phyloP scores from a whole-genome alignment of 2,888 invertebrate genomes.

The Gari tellinella region DNA sequence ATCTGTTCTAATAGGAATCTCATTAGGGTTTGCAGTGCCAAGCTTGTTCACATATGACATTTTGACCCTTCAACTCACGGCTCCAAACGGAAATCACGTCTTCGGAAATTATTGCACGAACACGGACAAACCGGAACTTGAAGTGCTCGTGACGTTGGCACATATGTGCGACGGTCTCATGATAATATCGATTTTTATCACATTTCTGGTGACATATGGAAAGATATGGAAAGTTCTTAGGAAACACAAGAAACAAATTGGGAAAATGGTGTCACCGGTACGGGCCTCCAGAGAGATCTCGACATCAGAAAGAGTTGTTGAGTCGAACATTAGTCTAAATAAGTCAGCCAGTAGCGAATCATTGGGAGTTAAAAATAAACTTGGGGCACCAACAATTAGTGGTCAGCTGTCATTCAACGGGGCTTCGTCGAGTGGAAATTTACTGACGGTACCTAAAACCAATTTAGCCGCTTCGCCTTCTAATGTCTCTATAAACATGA shows the following conservation, averaged over 20 bases:
- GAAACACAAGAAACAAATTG: constrained; percentile 18
- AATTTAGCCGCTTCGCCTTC: no score
- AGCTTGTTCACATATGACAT: constrained; percentile 35
- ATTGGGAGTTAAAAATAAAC: no score
- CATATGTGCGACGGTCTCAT: constrained; percentile 22
- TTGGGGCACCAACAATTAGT: no score
- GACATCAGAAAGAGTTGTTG: no score
- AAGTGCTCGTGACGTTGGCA: constrained; percentile 14
- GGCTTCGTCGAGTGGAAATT: no score
- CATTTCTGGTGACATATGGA: constrained; percentile 40
- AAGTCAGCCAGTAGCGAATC: no score
- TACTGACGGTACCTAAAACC: no score
- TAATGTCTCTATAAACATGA: no score
- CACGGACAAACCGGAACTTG: constrained; percentile 23
- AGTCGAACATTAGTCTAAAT: no score
- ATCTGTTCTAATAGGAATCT: constrained; percentile 2
- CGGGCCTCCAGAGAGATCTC: no score
- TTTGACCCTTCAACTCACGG: constrained; percentile 5
- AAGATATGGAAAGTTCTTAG: constrained; percentile 21
- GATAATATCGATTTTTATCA: constrained; percentile 16
- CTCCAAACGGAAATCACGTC: not conserved
- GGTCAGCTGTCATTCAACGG: no score
- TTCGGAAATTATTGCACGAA: constrained; percentile 44
- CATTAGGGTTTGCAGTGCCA: constrained; percentile 25
- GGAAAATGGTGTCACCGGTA: no score